Base-by-base conservation (phyloP, 2,888 invertebrate genomes). In the Apotomis turbidana region DNA sequence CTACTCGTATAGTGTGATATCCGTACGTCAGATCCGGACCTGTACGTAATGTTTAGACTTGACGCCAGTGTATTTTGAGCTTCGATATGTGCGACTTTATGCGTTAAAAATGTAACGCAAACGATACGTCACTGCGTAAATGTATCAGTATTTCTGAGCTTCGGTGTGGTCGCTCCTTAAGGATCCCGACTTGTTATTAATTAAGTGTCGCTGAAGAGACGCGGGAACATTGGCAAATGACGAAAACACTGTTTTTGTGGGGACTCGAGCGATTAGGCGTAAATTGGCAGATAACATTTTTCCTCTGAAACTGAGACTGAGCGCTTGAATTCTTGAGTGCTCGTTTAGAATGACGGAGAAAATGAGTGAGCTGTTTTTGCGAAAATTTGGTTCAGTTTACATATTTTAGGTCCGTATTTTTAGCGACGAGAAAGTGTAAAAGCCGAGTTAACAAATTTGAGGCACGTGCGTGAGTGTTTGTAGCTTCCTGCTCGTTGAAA, bases 111-210 rank as follows among this genome's bases (percentile, higher is more conserved):
- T 27, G 27, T 27, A 27, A 27, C 27, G 27, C 27, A 27, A 27
- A 27, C 27, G 27, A 27, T 27, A 27, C 27, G 27, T 27, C 27
- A 27, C 27, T 27, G 27, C 27, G 27, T 27, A 27, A 27, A 27
- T 2, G 27, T 15, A 15, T 27, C 27, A 27, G 27, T 27, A 27
- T 27, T 27, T 27, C 2, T 27, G 27, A 27, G 27, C 2, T 27
- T 27, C 27, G 27, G 27, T 27, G 27, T 27, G 27, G 27, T 2
- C 27, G 27, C 27, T 27, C 27, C 27, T 27, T 27, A 27, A 80
- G 84, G 84, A 85, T 84, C 85, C 83, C 79, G 83, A 84, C 83
- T 85, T 85, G 80, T 86, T 86, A 87, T 86, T 89, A 88, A 87
- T 86, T 88, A 87, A 84, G 80, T 84, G 83, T 80, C 83, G 81